phyloP scores from a whole-genome alignment of 1,140 invertebrate genomes.

The Drosophila obscura region DNA sequence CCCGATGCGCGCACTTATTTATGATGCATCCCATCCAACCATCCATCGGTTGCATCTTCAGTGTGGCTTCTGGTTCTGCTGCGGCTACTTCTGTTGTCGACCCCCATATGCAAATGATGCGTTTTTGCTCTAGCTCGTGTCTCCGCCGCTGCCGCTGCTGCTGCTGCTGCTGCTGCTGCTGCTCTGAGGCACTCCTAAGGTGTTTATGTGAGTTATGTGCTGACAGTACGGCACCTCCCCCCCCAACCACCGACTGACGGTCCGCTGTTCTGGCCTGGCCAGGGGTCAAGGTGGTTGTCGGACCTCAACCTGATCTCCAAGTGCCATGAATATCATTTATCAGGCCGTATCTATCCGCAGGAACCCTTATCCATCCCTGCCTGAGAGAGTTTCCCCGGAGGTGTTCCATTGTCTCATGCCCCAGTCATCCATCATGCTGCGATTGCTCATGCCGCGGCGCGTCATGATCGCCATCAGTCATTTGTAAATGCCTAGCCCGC shows the following conservation, averaged over 20 bases:
- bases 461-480: constrained; percentile 52
- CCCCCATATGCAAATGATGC: constrained; percentile 62
- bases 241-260: neutral
- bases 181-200: constrained; percentile 39
- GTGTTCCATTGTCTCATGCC: constrained; percentile 56
- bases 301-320: constrained; percentile 39
- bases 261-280: constrained; percentile 6
- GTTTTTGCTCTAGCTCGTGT: constrained; percentile 55
- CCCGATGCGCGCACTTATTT: constrained; percentile 55
- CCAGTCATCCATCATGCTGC: constrained; percentile 38
- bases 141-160: constrained; percentile 2
- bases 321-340: constrained; percentile 44
- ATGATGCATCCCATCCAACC: constrained; percentile 56
- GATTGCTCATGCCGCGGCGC: constrained; percentile 54
- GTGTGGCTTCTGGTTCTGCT: neutral
- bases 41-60: constrained; percentile 6
- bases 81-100: neutral
- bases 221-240: constrained; percentile 9
- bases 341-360: constrained; percentile 33
- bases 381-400: constrained; percentile 28
- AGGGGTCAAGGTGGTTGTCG: constrained; percentile 42
- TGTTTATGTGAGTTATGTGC: constrained; percentile 76
- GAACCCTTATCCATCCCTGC: constrained; percentile 19
- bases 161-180: constrained; percentile 1
- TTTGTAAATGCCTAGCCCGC: constrained; percentile 45